Percentiles rank a stretch among this genome's conserved stretches.
phyloP scores from a whole-genome alignment of 2,113 vertebrate species.

The Python bivittatus region DNA sequence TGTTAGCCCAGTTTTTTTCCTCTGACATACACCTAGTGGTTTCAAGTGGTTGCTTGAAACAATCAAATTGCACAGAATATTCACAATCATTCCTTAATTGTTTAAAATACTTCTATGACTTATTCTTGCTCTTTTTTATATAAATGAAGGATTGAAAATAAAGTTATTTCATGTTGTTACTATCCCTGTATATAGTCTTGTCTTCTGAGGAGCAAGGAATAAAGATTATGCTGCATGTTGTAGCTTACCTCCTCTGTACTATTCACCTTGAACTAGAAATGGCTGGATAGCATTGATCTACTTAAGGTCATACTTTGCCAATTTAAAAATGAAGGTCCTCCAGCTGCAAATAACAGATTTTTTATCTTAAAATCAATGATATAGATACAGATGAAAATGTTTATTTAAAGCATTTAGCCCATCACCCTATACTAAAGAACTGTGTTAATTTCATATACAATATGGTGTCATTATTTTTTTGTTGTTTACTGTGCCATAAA shows the following conservation, averaged over 20 bases:
- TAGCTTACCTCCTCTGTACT: not conserved
- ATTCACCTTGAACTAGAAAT: not conserved
- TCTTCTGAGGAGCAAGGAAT: not conserved
- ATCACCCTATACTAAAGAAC: not conserved
- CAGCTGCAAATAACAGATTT: not conserved
- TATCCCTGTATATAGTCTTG: not conserved
- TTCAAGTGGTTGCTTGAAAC: not conserved
- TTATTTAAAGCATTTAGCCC: slow-evolving; percentile 5
- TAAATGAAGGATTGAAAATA: not conserved
- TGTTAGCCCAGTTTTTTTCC: not conserved
- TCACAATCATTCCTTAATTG: not conserved
- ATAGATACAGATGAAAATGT: not conserved
- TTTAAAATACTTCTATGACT: not conserved
- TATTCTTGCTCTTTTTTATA: not conserved
- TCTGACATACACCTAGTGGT: not conserved
- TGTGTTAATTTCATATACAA: not conserved
- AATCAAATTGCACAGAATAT: not conserved
- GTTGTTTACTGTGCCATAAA: not conserved
- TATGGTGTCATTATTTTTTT: not conserved
- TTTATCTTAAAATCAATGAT: not conserved
- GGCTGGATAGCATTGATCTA: not conserved
- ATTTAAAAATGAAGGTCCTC: not conserved
- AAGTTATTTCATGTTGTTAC: not conserved
- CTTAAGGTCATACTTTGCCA: not conserved
- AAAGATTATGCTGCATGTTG: not conserved